Evolutionary conservation across 64 coral and sea anemone genomes (phyloP).

Genomic region (Astreopora myriophthalma): DNA sequence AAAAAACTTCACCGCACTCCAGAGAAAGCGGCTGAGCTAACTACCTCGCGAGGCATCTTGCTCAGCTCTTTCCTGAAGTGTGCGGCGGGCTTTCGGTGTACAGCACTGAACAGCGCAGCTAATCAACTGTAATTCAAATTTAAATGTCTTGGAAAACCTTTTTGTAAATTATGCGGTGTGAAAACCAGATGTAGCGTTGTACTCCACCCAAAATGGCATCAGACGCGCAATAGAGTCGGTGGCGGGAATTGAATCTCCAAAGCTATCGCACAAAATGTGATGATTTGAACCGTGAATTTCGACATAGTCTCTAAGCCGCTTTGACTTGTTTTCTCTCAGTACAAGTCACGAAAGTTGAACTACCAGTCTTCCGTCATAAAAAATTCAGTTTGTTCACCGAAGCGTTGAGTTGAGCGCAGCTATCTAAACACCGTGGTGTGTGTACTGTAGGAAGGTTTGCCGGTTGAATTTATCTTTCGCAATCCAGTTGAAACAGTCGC

Average conservation of each 20-base stretch:
- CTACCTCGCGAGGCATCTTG: too few species aligned
- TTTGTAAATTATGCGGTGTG: slow-evolving; percentile 35
- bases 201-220: slow-evolving; percentile 41
- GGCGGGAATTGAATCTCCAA: neutral
- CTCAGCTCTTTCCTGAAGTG: too few species aligned
- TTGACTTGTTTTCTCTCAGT: slow-evolving; percentile 13
- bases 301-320: neutral
- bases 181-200: slow-evolving; percentile 35
- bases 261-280: neutral
- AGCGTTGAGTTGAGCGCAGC: slow-evolving; percentile 44
- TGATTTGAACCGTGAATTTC: neutral
- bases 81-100: too few species aligned
- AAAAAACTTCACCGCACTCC: too few species aligned
- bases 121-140: slow-evolving; percentile 15
- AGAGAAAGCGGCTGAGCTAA: too few species aligned
- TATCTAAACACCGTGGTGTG: slow-evolving; percentile 48
- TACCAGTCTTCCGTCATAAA: slow-evolving; percentile 64
- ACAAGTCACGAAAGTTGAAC: neutral
- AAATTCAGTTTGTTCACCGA: slow-evolving; percentile 70
- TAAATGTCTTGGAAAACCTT: slow-evolving; percentile 8
- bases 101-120: neutral
- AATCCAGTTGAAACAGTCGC: neutral
- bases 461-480: neutral
- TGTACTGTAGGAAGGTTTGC: neutral
- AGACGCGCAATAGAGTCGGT: neutral